Evolutionary conservation across 2,113 vertebrate genomes (phyloP).

Genomic region (Neodontobutis hainanensis): DNA sequence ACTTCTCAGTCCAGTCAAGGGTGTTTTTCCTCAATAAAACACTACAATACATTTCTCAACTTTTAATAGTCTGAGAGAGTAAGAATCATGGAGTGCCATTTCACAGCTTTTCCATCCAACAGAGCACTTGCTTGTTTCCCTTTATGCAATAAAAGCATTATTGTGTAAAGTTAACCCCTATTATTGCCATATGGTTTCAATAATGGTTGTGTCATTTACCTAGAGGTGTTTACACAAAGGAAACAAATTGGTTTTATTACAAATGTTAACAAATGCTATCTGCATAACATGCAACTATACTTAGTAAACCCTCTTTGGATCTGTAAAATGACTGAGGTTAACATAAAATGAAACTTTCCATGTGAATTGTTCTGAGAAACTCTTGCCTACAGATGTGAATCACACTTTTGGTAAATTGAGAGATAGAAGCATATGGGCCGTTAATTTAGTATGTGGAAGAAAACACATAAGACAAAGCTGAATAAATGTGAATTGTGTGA

Average conservation of each 20-base stretch:
- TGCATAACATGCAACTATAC: no score
- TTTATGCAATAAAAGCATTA: not conserved
- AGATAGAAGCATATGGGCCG: not conserved
- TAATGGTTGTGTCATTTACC: no score
- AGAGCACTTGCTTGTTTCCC: not conserved
- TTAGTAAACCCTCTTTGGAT: no score
- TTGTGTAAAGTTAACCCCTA: no score
- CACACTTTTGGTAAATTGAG: not conserved
- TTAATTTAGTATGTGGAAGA: not conserved
- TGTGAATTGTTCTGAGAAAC: not conserved
- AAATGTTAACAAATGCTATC: no score
- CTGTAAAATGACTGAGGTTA: no score
- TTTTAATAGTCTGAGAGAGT: not conserved
- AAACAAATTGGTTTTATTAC: no score
- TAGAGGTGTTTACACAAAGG: no score
- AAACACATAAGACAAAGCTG: not conserved
- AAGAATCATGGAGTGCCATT: not conserved
- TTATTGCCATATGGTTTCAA: no score
- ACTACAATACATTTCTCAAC: not conserved
- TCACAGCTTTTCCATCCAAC: not conserved
- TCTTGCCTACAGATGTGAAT: not conserved
- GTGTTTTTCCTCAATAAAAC: conserved; percentile 4
- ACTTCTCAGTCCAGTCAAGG: not conserved
- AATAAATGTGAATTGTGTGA: not conserved
- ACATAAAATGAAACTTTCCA: no score